These are phyloP conservation scores for Drosophila planitibia DNA, from an alignment of 2,888 invertebrate species.

Conservation along the genomic window DNA sequence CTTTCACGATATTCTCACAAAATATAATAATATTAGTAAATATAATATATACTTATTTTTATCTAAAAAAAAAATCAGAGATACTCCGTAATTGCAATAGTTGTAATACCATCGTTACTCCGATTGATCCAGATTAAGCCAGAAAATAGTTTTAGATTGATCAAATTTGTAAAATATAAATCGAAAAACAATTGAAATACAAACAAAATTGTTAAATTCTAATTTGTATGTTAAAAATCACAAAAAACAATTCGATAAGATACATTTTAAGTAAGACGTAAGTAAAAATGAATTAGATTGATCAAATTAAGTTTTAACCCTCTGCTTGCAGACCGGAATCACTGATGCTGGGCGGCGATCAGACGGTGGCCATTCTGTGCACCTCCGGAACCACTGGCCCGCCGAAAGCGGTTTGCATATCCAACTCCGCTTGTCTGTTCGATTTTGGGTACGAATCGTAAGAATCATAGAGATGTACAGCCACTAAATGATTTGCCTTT, in stretches of 20 bases:
- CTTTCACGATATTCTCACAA: too few relatives aligned
- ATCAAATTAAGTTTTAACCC: not conserved
- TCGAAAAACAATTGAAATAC: too few relatives aligned
- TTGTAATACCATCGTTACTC: not conserved
- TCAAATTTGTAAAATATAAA: not conserved
- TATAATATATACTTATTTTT: too few relatives aligned
- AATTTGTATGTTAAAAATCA: not conserved
- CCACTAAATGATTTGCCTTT: not conserved
- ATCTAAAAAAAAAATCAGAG: too few relatives aligned
- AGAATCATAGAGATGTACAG: not conserved
- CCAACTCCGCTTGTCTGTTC: conserved; percentile 79
- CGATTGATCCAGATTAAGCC: not conserved
- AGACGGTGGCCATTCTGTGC: conserved; percentile 81
- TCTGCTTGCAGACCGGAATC: conserved; percentile 65
- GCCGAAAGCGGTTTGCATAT: conserved; percentile 82
- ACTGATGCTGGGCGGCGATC: conserved; percentile 78
- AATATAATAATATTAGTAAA: too few relatives aligned
- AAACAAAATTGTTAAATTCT: not conserved
- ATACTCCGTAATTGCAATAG: not conserved
- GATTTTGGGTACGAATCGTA: conserved; percentile 74
- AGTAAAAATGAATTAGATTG: not conserved
- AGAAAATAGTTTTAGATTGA: not conserved
- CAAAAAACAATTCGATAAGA: not conserved
- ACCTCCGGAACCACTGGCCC: conserved; percentile 83
- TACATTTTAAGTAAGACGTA: not conserved